Conservation (phyloP, 2,888 invertebrate genomes). For the Odontomyia ornata region DNA sequence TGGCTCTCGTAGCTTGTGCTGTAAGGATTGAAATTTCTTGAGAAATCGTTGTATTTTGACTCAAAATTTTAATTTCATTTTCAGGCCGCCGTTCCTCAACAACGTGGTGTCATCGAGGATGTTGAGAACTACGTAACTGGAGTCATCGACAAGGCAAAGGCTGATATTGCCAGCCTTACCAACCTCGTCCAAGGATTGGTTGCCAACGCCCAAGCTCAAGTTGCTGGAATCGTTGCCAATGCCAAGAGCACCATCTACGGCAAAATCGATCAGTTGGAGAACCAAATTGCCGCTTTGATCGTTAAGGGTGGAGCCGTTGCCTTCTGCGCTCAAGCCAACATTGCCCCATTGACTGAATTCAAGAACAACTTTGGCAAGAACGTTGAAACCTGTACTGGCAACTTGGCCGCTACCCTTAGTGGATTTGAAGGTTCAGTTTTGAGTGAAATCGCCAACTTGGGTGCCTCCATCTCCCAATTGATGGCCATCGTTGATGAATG, state of each 20-base stretch:
- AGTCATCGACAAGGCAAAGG: slow-evolving; percentile 16
- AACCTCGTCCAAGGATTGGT: slow-evolving; percentile 21
- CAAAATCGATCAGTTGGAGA: slow-evolving; percentile 8
- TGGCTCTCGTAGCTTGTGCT: slow-evolving; percentile 44
- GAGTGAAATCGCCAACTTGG: neutral
- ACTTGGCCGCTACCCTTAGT: neutral
- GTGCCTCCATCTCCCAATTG: neutral
- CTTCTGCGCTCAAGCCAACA: slow-evolving; percentile 19
- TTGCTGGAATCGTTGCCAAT: neutral
- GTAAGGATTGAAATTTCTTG: slow-evolving; percentile 28
- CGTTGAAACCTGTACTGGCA: slow-evolving; percentile 11
- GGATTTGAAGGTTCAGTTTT: neutral
- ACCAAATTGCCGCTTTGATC: slow-evolving; percentile 8
- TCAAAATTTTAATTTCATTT: neutral
- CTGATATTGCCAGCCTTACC: neutral
- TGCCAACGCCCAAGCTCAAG: slow-evolving; percentile 2
- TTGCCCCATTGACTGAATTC: slow-evolving; percentile 8
- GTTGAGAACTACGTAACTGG: neutral
- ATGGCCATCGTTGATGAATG: slow-evolving; percentile 13
- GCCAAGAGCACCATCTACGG: neutral
- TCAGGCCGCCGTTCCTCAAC: slow-evolving; percentile 23
- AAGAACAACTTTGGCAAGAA: slow-evolving; percentile 21
- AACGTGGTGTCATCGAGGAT: slow-evolving; percentile 8
- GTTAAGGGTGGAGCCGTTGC: slow-evolving; percentile 21
- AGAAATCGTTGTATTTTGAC: neutral